Evolutionary conservation across 2,888 invertebrate genomes (phyloP), one percentile per base, ranked within the genome.

Genomic region (Andricus curvator): DNA sequence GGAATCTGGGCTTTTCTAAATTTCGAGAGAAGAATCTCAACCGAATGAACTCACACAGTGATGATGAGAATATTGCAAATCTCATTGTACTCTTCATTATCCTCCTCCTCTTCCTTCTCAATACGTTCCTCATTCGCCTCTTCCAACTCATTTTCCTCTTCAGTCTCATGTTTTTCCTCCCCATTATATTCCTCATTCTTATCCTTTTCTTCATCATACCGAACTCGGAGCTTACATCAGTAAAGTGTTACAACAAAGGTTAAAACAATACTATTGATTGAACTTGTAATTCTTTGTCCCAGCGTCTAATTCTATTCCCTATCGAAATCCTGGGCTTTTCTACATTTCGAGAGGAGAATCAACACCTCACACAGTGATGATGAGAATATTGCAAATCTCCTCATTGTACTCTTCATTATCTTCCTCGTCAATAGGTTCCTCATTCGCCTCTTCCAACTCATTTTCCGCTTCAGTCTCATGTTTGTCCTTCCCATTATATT

Each of bases 241-340:
- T 68, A 9, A 22, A 48, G 51, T n/a, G 48, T 68, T 68, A 68
- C 48, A 68, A 48, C 48, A 68, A 29, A 48, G 15, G 13, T 68
- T 11, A 15, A 68, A 68, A 48, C 48, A 48, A 68, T 68, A 48
- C 25, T 17, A 25, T 17, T 29, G 33, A 70, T 51, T 48, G 70
- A 29, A 11, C 13, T n/a, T 51, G 1, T 37, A 17, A 68, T 68
- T 48, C 20, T 48, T 48, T 48, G 25, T 48, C 22, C 15, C 22
- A 44, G 6, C 20, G 8, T 51, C 15, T 48, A 29, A 48, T 68
- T 25, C 29, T 4, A 29, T 29, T n/a, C 29, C 17, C 4, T 41
- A 29, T 68, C 9, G 68, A 70, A 51, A 70, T 70, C 8, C 9
- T 11, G 1, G 3, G 0, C 56, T 56, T n/a, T 8, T 56, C n/a